Evolutionary conservation across 2,113 vertebrate species (phyloP), one percentile per base, ranked within the genome.

Genomic region (Dolichallabes microphthalmus): DNA sequence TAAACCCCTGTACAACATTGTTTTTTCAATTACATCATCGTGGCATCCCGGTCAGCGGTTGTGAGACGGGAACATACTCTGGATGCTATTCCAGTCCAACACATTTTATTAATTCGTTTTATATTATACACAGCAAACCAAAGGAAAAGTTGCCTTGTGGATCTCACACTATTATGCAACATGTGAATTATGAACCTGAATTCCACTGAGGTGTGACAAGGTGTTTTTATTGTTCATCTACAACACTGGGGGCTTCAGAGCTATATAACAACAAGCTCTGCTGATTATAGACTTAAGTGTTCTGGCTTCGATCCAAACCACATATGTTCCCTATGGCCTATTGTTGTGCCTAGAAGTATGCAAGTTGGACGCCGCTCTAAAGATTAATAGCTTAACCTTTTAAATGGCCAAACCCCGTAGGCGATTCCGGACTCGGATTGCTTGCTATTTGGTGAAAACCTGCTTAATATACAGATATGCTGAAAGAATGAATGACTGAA

Each of bases 211-310:
- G 53, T 57, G 27, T 57, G 75, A 77, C 11, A 32, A 32, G 53
- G 27, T 32, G 53, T 57, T 20, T 20, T 75, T 10, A 19, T 55
- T 27, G n/a, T 30, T 55, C 74, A 55, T 55, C 50, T 32, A 77
- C 53, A 57, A n/a, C 14, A 19, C 75, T 19, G 27, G 9, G 75
- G 27, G 14, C 27, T 77, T 77, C 27, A 77, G 53, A 57, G 15
- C 8, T 32, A 57, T 57, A 57, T 52, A 75, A 52, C 5, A 75
- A 52, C 45, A 27, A 52, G 73, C 22, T 75, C 75, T 75, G 22
- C 45, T 77, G 75, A 77, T 77, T 57, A 77, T 77, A 77, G 75
- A 77, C 27, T 57, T 32, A 32, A 57, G n/a, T 20, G 57, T 57
- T 77, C 17, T 77, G 53, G 52, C 2, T 32, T 19, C 10, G 9